phyloP scores from a whole-genome alignment of 2,797 vertebrate genomes.

The Podargus strigoides region DNA sequence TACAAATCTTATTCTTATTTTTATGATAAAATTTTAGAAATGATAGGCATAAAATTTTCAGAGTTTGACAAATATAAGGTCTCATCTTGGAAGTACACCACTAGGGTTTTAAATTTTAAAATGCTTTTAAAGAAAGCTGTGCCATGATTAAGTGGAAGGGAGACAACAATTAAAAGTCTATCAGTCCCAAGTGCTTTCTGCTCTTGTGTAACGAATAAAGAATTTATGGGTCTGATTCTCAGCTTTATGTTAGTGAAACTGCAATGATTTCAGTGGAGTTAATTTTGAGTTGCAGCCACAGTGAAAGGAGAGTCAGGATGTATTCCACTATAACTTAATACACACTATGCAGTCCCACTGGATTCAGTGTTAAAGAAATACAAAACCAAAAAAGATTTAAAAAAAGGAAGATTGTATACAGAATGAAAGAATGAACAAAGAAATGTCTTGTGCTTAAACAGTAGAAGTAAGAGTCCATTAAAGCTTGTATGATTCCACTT shows the following conservation, averaged over 20 bases:
- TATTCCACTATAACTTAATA: not conserved
- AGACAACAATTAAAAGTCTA: not conserved
- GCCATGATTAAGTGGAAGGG: not conserved
- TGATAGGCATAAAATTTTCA: not conserved
- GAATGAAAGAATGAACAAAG: not conserved
- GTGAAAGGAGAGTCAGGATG: not conserved
- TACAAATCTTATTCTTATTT: not conserved
- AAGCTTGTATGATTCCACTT: not conserved
- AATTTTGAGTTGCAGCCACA: not conserved
- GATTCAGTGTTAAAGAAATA: not conserved
- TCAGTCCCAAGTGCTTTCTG: not conserved
- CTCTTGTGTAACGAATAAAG: not conserved
- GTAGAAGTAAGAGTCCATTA: not conserved
- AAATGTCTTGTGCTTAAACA: not conserved
- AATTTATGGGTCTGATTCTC: not conserved
- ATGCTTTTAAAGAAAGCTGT: not conserved
- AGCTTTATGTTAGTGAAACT: not conserved
- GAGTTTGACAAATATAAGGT: not conserved
- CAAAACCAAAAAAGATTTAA: not conserved
- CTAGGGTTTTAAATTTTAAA: not conserved
- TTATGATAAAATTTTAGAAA: too few relatives aligned
- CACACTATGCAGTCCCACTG: not conserved
- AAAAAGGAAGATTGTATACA: not conserved
- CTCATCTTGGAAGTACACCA: not conserved
- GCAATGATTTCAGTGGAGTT: not conserved